Percentiles rank a stretch among this genome's conserved stretches.
phyloP scores from a whole-genome alignment of 2,797 vertebrate species.

The Falco rusticolus region DNA sequence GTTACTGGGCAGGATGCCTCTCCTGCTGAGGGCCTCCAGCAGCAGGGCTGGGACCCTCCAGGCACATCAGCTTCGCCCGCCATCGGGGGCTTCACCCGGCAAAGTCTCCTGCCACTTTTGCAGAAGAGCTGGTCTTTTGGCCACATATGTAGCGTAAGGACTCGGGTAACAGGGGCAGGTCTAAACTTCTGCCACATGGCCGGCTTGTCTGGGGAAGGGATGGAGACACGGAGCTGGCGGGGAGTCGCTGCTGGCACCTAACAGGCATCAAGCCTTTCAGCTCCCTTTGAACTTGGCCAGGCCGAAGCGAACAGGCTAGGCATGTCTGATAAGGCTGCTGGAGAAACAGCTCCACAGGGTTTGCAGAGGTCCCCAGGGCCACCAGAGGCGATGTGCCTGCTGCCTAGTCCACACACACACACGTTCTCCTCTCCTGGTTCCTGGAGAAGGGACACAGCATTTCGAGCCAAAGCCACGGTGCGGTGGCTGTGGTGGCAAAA shows the following conservation, averaged over 20 bases:
- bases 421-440: accelerated
- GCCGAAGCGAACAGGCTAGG: background rate
- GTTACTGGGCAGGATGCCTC: background rate
- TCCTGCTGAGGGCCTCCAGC: background rate
- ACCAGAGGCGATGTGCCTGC: background rate
- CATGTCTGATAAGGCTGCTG: background rate
- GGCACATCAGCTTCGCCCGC: background rate
- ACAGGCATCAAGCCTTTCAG: background rate
- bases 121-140: background rate
- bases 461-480: background rate
- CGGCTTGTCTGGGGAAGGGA: background rate
- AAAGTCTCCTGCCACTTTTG: background rate
- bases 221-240: background rate
- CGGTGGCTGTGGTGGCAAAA: background rate
- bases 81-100: background rate
- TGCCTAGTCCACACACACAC: background rate
- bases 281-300: background rate
- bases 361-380: background rate
- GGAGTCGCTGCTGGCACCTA: background rate
- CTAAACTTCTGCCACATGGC: background rate
- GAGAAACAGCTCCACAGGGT: background rate
- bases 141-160: background rate
- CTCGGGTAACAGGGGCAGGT: background rate
- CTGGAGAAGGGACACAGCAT: background rate
- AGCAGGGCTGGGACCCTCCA: background rate